Conservation (phyloP, 92 coral and sea anemone genomes). For the Parazoanthus swiftii region DNA sequence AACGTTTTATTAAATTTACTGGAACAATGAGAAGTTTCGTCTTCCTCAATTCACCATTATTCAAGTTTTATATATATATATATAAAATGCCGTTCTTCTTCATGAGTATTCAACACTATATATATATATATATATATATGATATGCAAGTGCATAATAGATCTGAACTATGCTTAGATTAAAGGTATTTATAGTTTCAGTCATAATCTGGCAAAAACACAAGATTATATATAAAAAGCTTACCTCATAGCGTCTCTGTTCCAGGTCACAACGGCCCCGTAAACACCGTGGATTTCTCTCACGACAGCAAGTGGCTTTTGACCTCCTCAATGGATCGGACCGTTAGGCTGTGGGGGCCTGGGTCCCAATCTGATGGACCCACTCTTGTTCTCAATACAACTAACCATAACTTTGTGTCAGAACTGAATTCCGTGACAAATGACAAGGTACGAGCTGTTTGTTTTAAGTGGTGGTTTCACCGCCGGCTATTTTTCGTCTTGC, state of each 20-base stretch:
- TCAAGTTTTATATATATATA: no score
- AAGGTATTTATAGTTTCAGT: no score
- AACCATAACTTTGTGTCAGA: slow-evolving; percentile 81
- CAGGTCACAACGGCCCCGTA: slow-evolving; percentile 95
- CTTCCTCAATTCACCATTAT: no score
- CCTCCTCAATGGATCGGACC: slow-evolving; percentile 86
- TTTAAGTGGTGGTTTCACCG: background rate
- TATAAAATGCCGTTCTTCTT: no score
- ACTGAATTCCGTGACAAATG: slow-evolving; percentile 48
- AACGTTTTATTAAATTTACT: no score
- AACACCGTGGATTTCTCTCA: slow-evolving; percentile 81
- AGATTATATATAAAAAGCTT: background rate
- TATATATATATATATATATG: no score
- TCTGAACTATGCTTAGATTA: no score
- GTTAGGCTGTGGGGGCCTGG: slow-evolving; percentile 82
- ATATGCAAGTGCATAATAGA: no score
- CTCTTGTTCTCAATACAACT: slow-evolving; percentile 62
- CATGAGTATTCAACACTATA: no score
- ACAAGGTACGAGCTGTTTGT: slow-evolving; percentile 49
- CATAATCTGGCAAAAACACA: background rate
- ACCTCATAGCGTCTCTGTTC: background rate
- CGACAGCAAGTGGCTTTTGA: slow-evolving; percentile 80
- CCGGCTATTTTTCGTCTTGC: no score
- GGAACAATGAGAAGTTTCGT: no score
- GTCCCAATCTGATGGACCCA: slow-evolving; percentile 68